Evolutionary conservation across 2,113 vertebrate species (phyloP), one percentile per base, ranked within the genome.

Genomic region (Callionymus lyra): DNA sequence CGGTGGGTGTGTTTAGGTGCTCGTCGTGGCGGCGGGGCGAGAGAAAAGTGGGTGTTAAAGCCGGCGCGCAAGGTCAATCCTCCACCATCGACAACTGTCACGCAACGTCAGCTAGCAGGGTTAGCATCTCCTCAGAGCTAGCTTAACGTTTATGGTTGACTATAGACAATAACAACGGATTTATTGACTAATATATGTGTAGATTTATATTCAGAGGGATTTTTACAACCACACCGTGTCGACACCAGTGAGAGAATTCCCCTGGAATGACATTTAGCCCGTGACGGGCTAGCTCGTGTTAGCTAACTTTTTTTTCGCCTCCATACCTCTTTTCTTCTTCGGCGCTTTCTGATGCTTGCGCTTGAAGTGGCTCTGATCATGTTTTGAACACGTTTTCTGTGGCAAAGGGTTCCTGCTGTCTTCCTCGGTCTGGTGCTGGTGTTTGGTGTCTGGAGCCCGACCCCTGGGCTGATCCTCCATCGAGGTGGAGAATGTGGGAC

Each of bases 241-340:
- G n/a, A n/a, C n/a, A n/a, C n/a, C n/a, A n/a, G n/a, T n/a, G n/a
- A n/a, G n/a, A n/a, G n/a, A n/a, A n/a, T n/a, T 1, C 5, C 6
- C 53, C 59, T 81, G 63, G 51, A n/a, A 53, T 77, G 72, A 81
- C 76, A 69, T 81, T 82, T 75, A 75, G 76, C 12, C 2, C 5
- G 35, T 9, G 13, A 63, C n/a, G n/a, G 63, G 70, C 76, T 76
- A 77, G 70, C 74, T 19, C 40, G 39, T 60, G 50, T 53, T 67
- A 72, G 79, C 74, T 66, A 66, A 78, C 72, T 74, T 70, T 68
- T 65, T 57, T n/a, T n/a, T n/a, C n/a, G n/a, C n/a, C n/a, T n/a
- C 63, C 77, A 60, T 38, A 83, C 82, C 82, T 83, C 79, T 83
- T 85, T 85, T 85, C 82, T 85, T 83, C 82, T 77, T 71, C 74